Percentiles rank a stretch among this genome's conserved stretches.
Conservation (phyloP, 2,888 invertebrate species). For the Spilosoma lubricipeda region DNA sequence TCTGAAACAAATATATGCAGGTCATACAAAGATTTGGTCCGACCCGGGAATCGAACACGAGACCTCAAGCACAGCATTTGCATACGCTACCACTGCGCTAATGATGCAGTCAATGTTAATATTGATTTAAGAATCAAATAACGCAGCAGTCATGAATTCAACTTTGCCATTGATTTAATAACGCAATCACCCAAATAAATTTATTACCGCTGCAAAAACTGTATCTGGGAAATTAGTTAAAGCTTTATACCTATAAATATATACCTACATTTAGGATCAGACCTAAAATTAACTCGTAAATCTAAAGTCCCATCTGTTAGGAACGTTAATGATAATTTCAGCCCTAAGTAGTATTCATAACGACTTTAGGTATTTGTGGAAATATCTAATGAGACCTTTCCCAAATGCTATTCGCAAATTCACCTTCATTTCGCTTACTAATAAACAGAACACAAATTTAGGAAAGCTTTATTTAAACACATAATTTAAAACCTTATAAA, state of each 20-base stretch:
- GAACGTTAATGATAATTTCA: constrained; percentile 1
- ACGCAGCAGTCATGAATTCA: background rate
- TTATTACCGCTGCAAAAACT: background rate
- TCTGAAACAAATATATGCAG: too few species aligned
- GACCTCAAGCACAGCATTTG: too few species aligned
- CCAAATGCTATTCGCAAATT: background rate
- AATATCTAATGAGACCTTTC: background rate
- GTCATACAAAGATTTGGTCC: too few species aligned
- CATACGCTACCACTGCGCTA: too few species aligned
- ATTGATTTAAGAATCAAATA: background rate
- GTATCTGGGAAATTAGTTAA: background rate
- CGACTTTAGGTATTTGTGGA: background rate
- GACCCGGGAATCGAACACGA: too few species aligned
- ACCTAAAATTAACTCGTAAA: background rate
- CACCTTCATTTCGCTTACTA: background rate
- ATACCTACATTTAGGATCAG: background rate
- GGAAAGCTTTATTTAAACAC: background rate
- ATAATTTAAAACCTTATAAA: background rate
- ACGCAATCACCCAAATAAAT: background rate
- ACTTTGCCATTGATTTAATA: background rate
- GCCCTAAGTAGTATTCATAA: constrained; percentile 1
- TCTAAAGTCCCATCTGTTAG: background rate
- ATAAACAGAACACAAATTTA: background rate
- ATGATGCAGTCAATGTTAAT: too few species aligned
- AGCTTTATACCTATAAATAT: background rate